Evolutionary conservation across 2,113 vertebrate genomes (phyloP), one percentile per base, ranked within the genome.

Genomic region (Campylomormyrus numenius): DNA sequence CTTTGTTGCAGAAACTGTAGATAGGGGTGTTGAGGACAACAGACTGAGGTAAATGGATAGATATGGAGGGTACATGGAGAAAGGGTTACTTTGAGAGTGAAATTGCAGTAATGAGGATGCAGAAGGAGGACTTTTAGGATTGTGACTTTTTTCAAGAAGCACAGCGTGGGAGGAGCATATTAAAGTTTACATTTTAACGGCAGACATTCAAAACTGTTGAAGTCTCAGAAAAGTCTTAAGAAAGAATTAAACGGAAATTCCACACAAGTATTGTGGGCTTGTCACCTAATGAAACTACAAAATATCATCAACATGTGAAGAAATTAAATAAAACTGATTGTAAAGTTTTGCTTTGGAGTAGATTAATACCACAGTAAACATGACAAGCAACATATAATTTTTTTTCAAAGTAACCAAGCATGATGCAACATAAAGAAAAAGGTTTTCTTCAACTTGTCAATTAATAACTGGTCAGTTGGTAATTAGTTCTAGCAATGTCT

Each of bases 1-100:
- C 96, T 95, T 88, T 94, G 86, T 92, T 92, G 91, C 62, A 92
- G 95, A 93, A 92, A 92, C 93, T 93, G 93, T 94, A 93, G 93
- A 92, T 92, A 91, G 85, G 90, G 15, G 92, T 92, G 91, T 91
- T 90, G 93, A 89, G 90, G 90, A 93, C 89, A 85, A 90, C 52
- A 92, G 92, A 92, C 91, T 90, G 92, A 92, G 92, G 91, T 90
- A 94, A 94, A 94, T 92, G 88, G 92, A 19, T 92, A 89, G 90
- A 92, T 84, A 88, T 87, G 89, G 90, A 91, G 70, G 90, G 90
- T 85, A 39, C 94, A 94, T 92, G 91, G 85, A 85, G 89, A 89
- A 89, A 90, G 39, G 88, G 39, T 87, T 89, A 92, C 88, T 85
- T 92, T 89, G 11, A 24, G 91, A 31, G 90, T 35, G n/a, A 77